A percentile compares a stretch with the other conserved stretches of the same genome.
phyloP scores from a whole-genome alignment of 2,797 vertebrate species.

The Microctenopoma lineatum region DNA sequence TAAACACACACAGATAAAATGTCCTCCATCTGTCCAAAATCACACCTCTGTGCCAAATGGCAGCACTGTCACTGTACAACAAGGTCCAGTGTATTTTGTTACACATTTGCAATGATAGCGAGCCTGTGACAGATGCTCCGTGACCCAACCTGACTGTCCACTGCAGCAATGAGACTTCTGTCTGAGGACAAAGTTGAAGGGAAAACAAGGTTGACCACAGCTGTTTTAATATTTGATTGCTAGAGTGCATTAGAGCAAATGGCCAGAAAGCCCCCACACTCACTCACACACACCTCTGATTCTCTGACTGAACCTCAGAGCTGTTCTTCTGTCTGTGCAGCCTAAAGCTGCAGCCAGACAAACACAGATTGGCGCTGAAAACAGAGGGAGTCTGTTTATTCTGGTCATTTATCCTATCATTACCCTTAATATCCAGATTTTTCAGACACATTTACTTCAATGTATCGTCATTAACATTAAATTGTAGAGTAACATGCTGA shows the following conservation, averaged over 20 bases:
- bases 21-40: slow-evolving; percentile 31
- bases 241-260: slow-evolving; percentile 26
- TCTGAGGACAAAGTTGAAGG: slow-evolving; percentile 14
- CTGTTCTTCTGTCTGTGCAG: slow-evolving; percentile 29
- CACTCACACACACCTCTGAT: slow-evolving; percentile 23
- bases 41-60: slow-evolving; percentile 33
- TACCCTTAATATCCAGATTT: background rate
- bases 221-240: slow-evolving; percentile 42
- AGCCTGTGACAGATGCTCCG: slow-evolving; percentile 20
- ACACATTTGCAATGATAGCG: slow-evolving; percentile 33
- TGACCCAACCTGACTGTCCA: slow-evolving; percentile 8
- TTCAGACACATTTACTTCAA: background rate
- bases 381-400: slow-evolving; percentile 6
- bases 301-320: slow-evolving; percentile 1
- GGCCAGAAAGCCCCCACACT: slow-evolving; percentile 20
- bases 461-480: no score
- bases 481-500: no score
- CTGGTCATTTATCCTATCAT: background rate
- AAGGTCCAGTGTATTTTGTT: slow-evolving; percentile 46
- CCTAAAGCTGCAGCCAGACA: slow-evolving; percentile 22
- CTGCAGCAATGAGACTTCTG: slow-evolving; percentile 12
- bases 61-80: slow-evolving; percentile 23
- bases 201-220: slow-evolving; percentile 26
- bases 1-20: slow-evolving; percentile 28
- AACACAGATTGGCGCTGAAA: slow-evolving; percentile 12